phyloP scores from a whole-genome alignment of 2,113 vertebrate genomes.

The Acanthochromis polyacanthus region DNA sequence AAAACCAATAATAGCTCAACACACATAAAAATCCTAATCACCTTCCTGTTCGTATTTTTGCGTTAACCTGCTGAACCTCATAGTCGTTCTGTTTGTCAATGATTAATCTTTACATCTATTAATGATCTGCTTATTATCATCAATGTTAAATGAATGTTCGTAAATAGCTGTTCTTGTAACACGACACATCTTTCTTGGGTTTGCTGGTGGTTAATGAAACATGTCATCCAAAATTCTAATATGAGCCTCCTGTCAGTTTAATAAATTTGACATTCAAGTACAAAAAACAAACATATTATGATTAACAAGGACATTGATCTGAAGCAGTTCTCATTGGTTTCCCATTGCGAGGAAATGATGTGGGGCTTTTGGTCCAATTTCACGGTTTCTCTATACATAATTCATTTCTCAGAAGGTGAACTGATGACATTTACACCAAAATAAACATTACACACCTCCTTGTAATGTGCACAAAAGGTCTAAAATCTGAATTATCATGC shows the following conservation, averaged over 20 bases:
- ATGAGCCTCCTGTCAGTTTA: not conserved
- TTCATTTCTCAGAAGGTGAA: slow-evolving; percentile 13
- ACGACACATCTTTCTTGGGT: not conserved
- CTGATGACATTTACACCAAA: slow-evolving; percentile 25
- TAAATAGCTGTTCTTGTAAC: not conserved
- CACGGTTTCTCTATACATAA: not conserved
- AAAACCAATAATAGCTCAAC: slow-evolving; percentile 15
- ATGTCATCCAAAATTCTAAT: not conserved
- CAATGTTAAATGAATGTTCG: not conserved
- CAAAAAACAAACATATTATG: rapidly evolving
- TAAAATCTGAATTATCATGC: not conserved
- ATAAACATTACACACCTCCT: slow-evolving; percentile 5
- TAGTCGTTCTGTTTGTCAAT: slow-evolving; percentile 6
- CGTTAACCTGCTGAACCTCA: slow-evolving; percentile 5
- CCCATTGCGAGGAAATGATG: not conserved
- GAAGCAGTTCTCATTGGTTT: not conserved
- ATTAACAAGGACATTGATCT: slow-evolving; percentile 15
- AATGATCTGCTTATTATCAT: not conserved
- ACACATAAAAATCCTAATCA: not conserved
- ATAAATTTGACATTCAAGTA: not conserved
- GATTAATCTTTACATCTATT: not conserved
- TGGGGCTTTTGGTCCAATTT: not conserved
- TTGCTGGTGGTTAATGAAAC: not conserved
- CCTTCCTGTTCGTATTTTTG: slow-evolving; percentile 4
- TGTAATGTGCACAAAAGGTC: not conserved